These are phyloP conservation scores for Chinchilla lanigera DNA, from an alignment of 2,113 vertebrate genomes.

Conservation along the genomic window DNA sequence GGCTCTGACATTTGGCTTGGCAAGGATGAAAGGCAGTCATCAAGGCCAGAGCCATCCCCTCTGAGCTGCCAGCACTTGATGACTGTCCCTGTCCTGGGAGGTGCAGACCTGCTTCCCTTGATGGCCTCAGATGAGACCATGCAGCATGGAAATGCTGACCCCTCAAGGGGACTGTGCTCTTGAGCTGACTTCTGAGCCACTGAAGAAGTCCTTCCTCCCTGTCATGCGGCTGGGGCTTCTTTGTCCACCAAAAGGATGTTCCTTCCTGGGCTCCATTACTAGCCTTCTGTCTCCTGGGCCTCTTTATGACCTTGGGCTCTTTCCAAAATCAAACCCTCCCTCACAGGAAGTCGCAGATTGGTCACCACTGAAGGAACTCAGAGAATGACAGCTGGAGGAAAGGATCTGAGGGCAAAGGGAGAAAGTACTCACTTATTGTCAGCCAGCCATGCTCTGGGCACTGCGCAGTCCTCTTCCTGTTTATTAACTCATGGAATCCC, in stretches of 20 bases:
- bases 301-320: constrained; percentile 22
- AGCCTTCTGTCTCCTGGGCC: not conserved
- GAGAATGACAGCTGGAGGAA: constrained; percentile 44
- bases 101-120: not conserved
- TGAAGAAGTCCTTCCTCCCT: not conserved
- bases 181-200: not conserved
- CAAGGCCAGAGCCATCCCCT: not conserved
- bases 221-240: not conserved
- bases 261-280: constrained; percentile 31
- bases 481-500: not conserved
- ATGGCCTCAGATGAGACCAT: not conserved
- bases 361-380: constrained; percentile 62
- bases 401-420: not conserved
- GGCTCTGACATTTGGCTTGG: constrained; percentile 34
- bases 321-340: constrained; percentile 62
- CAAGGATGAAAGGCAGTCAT: constrained; percentile 17
- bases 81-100: not conserved
- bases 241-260: not conserved
- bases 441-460: not conserved
- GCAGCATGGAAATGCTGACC: not conserved
- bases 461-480: not conserved
- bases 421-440: not conserved
- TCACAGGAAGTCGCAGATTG: constrained; percentile 54
- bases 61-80: not conserved
- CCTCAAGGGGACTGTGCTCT: not conserved